phyloP scores from a whole-genome alignment of 2,888 invertebrate species.

The Cataglyphis albicans region DNA sequence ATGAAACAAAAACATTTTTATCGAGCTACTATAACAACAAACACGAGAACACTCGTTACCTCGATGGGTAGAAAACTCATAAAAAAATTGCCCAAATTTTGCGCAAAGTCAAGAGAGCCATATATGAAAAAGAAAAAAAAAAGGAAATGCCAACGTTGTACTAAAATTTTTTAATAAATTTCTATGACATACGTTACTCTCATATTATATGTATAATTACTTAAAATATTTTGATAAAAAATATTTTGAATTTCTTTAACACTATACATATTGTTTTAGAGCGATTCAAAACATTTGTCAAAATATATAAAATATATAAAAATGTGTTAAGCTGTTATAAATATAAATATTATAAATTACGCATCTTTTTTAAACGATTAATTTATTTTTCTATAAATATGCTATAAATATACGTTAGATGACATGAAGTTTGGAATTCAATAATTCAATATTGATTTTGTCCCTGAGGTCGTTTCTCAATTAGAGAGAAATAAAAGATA shows the following conservation, averaged over 20 bases:
- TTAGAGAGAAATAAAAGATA: neutral
- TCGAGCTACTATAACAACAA: slow-evolving; percentile 25
- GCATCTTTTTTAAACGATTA: neutral
- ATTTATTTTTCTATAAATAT: neutral
- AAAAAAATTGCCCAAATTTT: slow-evolving; percentile 33
- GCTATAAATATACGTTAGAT: neutral
- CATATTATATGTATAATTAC: no score
- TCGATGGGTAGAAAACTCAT: slow-evolving; percentile 24
- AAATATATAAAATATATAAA: neutral
- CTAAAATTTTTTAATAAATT: slow-evolving; percentile 23
- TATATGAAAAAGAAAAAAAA: neutral
- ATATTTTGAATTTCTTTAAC: neutral
- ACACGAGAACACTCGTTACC: slow-evolving; percentile 35
- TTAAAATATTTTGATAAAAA: neutral
- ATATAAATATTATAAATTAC: neutral
- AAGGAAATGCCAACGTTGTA: neutral
- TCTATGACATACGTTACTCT: neutral
- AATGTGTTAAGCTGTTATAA: neutral
- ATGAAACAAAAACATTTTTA: slow-evolving; percentile 48
- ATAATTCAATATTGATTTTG: neutral
- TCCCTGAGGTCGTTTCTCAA: neutral
- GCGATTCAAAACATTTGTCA: neutral
- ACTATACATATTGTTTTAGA: neutral
- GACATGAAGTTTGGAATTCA: slow-evolving; percentile 5
- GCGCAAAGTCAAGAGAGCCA: neutral